Conservation (phyloP, 92 coral and sea anemone genomes). For the Meandrina meandrites region DNA sequence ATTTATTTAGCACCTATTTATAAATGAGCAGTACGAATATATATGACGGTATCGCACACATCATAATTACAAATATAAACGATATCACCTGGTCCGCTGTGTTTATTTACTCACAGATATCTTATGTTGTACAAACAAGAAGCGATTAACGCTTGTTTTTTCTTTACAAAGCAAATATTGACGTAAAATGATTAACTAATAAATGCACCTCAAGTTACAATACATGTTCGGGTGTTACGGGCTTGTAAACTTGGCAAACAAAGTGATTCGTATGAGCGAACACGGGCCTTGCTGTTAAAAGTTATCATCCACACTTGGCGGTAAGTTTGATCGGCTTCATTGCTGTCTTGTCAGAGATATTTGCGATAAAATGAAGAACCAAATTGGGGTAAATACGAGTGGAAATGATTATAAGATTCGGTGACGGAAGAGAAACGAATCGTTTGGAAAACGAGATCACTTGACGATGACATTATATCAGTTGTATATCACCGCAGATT, state of each 20-base stretch:
- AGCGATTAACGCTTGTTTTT: constrained; percentile 23
- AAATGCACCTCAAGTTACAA: background rate
- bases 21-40: background rate
- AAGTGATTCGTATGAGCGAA: background rate
- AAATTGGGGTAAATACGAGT: background rate
- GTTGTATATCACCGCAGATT: background rate
- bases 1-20: too few relatives aligned
- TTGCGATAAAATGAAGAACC: background rate
- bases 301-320: background rate
- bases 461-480: background rate
- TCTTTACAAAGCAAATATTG: constrained; percentile 24
- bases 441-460: background rate
- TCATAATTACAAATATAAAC: background rate
- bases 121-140: background rate
- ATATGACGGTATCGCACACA: background rate
- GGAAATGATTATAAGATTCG: background rate
- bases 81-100: background rate
- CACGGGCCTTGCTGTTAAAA: background rate
- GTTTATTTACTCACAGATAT: background rate
- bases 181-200: background rate
- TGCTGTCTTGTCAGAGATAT: background rate
- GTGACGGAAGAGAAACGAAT: background rate
- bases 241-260: background rate
- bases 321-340: background rate
- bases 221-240: background rate